These are phyloP conservation scores for Magallana ariakensis DNA, from an alignment of 1,140 invertebrate species.

Conservation along the genomic window DNA sequence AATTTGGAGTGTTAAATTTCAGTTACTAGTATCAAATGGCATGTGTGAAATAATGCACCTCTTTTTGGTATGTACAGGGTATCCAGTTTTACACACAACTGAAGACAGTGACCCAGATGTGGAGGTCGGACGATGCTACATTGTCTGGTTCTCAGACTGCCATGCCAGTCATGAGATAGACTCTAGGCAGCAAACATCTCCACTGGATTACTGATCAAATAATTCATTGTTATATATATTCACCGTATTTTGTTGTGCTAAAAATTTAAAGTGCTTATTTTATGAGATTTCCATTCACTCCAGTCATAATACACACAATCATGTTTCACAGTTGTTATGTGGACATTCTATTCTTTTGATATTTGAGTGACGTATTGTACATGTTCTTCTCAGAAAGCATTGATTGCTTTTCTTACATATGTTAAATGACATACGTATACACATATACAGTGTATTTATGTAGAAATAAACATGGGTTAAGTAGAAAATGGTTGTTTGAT, in stretches of 20 bases:
- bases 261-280: background rate
- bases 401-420: background rate
- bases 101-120: constrained; percentile 98
- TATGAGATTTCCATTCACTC: background rate
- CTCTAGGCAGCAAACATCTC: background rate
- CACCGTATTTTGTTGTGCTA: background rate
- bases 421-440: background rate
- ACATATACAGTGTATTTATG: background rate
- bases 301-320: background rate
- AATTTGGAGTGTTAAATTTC: no score
- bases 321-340: background rate
- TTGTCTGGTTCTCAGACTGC: constrained; percentile 67
- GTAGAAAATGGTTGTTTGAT: no score
- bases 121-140: constrained; percentile 92
- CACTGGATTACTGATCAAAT: background rate
- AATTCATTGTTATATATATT: background rate
- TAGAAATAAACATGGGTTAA: no score
- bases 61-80: constrained; percentile 84
- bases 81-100: constrained; percentile 98
- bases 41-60: no score
- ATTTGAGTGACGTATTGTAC: background rate
- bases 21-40: no score
- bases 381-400: background rate
- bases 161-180: constrained; percentile 77
- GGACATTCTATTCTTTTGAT: background rate